These are phyloP conservation scores for Pollicipes pollicipes DNA, from an alignment of 1,140 invertebrate genomes.

Conservation along the genomic window DNA sequence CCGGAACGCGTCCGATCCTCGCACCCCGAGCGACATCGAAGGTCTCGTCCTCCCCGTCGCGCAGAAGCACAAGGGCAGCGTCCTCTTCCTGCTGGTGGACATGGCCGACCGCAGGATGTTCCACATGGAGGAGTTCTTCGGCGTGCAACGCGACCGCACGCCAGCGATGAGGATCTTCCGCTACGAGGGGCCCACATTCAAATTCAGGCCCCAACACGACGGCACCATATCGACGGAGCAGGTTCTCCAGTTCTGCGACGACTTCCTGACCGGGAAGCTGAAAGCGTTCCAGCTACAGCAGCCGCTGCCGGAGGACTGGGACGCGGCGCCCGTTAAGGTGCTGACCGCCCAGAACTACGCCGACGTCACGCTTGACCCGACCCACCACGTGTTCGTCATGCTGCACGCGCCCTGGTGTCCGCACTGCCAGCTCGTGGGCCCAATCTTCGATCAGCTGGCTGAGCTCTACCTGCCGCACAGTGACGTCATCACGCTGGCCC, in stretches of 20 bases:
- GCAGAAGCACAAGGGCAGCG: neutral
- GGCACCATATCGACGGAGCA: neutral
- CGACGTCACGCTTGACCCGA: neutral
- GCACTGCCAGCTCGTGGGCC: neutral
- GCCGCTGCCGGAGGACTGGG: neutral
- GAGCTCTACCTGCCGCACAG: neutral
- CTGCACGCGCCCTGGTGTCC: constrained; percentile 2
- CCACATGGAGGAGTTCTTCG: constrained; percentile 4
- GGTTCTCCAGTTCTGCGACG: neutral
- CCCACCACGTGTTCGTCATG: neutral
- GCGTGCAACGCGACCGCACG: neutral
- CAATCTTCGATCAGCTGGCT: neutral
- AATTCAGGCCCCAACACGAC: neutral
- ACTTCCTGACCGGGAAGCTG: neutral
- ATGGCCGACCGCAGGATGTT: neutral
- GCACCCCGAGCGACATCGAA: neutral
- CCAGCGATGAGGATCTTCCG: neutral
- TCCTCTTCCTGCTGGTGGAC: neutral
- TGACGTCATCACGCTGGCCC: neutral
- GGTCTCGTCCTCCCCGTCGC: neutral
- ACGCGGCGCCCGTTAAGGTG: neutral
- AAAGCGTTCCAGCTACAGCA: neutral
- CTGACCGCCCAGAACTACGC: neutral
- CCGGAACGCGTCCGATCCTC: neutral
- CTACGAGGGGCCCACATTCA: constrained; percentile 3